Evolutionary conservation across 2,888 invertebrate species (phyloP).

Genomic region (Halocaridina rubra): DNA sequence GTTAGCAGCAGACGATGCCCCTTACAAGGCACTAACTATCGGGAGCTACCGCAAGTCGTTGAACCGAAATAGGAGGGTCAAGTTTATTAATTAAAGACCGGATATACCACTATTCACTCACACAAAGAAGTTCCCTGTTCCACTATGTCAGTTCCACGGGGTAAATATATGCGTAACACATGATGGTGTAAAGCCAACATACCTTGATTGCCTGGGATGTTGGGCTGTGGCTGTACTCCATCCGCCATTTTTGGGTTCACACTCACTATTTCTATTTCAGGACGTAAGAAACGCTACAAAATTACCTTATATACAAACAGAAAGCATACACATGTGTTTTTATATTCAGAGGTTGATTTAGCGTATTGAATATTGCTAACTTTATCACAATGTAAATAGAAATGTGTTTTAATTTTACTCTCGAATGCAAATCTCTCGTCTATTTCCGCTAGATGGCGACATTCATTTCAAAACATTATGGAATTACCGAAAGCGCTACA

Average conservation of each 20-base stretch:
- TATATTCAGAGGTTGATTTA: no score
- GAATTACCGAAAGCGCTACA: neutral
- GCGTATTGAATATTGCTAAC: no score
- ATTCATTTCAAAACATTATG: neutral
- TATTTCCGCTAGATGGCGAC: neutral
- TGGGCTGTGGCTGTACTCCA: slow-evolving; percentile 30
- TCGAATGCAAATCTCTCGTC: neutral
- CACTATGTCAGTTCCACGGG: neutral
- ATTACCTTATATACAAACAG: neutral
- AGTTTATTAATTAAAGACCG: neutral
- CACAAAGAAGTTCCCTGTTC: neutral
- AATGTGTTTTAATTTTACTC: neutral
- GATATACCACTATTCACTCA: neutral
- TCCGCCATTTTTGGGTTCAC: slow-evolving; percentile 34
- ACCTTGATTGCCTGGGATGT: slow-evolving; percentile 37
- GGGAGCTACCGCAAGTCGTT: neutral
- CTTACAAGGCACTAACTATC: no score
- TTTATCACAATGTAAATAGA: no score
- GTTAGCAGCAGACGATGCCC: slow-evolving; percentile 32
- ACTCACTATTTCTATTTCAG: neutral
- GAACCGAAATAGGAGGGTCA: neutral
- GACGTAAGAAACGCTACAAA: neutral
- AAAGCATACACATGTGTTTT: no score
- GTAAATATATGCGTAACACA: no score
- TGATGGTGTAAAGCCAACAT: slow-evolving; percentile 9